A percentile compares a stretch with the other conserved stretches of the same genome.
Evolutionary conservation across 2,113 vertebrate species (phyloP).

Genomic region (Neodontobutis hainanensis): DNA sequence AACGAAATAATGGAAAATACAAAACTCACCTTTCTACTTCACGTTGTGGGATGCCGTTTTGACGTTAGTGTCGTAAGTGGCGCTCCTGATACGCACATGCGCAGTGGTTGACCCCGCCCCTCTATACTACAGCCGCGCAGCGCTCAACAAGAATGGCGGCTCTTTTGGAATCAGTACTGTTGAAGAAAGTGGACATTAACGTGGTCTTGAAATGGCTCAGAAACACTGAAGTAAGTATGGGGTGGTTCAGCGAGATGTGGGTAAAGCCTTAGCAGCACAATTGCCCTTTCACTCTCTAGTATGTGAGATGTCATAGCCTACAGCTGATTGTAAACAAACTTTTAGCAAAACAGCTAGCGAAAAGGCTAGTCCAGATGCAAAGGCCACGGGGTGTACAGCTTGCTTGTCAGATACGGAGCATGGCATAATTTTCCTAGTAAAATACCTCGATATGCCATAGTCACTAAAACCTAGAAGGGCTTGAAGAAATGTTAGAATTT

Average conservation of each 20-base stretch:
- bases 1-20: too few relatives aligned
- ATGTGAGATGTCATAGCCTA: constrained; percentile 56
- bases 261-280: rapidly evolving
- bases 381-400: background rate
- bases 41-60: too few relatives aligned
- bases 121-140: constrained; percentile 46
- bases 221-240: constrained; percentile 48
- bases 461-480: background rate
- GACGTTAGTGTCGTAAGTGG: too few relatives aligned
- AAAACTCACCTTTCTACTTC: too few relatives aligned
- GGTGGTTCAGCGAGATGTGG: rapidly evolving
- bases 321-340: constrained; percentile 72
- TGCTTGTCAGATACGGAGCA: background rate
- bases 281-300: rapidly evolving
- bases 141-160: constrained; percentile 86
- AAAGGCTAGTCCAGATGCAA: constrained; percentile 16
- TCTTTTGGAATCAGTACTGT: constrained; percentile 89
- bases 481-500: background rate
- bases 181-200: constrained; percentile 79
- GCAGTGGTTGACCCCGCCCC: constrained; percentile 35
- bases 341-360: constrained; percentile 64
- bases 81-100: constrained; percentile 20
- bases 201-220: constrained; percentile 82
- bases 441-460: background rate
- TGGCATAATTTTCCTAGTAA: background rate